phyloP scores from a whole-genome alignment of 2,797 vertebrate genomes.

The Coregonus suidteri region DNA sequence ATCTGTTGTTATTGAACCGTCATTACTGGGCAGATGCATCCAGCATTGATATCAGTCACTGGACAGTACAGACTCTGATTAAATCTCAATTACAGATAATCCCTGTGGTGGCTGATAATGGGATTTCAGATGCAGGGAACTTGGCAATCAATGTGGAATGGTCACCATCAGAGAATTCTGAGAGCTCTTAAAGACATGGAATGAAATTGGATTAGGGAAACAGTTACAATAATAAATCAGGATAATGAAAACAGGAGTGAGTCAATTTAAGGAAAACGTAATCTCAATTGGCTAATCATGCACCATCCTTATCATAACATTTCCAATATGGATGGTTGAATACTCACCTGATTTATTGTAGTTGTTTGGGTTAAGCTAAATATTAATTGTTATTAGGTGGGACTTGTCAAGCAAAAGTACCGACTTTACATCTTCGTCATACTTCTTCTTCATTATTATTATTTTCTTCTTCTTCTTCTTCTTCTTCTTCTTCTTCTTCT shows the following conservation, averaged over 20 bases:
- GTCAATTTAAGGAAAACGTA: slow-evolving; percentile 11
- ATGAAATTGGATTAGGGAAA: slow-evolving; percentile 26
- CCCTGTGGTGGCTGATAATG: slow-evolving; percentile 10
- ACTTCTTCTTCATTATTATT: no score
- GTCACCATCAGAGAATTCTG: slow-evolving; percentile 13
- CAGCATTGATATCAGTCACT: background rate
- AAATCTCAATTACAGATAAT: slow-evolving; percentile 2
- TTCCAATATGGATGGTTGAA: background rate
- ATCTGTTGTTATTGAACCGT: background rate
- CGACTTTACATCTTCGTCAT: no score
- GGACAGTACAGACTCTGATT: background rate
- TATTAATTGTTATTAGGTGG: background rate
- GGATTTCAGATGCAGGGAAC: slow-evolving; percentile 1
- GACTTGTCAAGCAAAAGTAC: no score
- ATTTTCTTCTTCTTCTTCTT: no score
- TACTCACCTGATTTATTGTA: background rate
- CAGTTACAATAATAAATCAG: slow-evolving; percentile 35
- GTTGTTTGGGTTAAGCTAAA: background rate
- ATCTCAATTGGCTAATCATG: slow-evolving; percentile 18
- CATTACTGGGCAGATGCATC: background rate
- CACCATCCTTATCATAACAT: slow-evolving; percentile 18
- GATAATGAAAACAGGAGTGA: slow-evolving; percentile 31
- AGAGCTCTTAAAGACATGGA: slow-evolving; percentile 16
- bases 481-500: no score
- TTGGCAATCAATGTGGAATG: slow-evolving; percentile 23